Evolutionary conservation across 2,113 vertebrate species (phyloP).

Genomic region (Acinonyx jubatus): DNA sequence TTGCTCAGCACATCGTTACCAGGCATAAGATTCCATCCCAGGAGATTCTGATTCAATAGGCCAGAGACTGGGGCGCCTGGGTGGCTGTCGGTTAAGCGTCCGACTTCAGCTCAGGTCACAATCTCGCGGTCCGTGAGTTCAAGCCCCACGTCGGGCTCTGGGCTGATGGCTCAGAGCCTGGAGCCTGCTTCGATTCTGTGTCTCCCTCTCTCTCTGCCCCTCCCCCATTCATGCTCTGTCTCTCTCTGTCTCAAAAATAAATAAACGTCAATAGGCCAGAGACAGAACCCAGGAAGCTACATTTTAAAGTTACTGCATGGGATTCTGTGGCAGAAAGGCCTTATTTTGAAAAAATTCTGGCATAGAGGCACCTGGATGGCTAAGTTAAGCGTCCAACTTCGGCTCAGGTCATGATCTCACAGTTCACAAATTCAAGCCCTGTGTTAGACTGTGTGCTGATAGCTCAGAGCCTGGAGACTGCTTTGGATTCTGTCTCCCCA

Average conservation of each 20-base stretch:
- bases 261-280: background rate
- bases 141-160: too few species aligned
- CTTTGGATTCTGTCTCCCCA: background rate
- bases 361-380: background rate
- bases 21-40: background rate
- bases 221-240: too few species aligned
- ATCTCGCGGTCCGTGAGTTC: too few species aligned
- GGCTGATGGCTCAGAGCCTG: too few species aligned
- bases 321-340: background rate
- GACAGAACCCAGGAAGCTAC: background rate
- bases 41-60: background rate
- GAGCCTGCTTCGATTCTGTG: too few species aligned
- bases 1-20: background rate
- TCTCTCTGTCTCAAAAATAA: too few species aligned
- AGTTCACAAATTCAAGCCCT: too few species aligned
- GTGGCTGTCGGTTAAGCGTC: too few species aligned
- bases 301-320: background rate
- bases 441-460: background rate
- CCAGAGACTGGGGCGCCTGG: too few species aligned
- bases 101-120: too few species aligned
- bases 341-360: conserved; percentile 35
- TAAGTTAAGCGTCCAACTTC: background rate
- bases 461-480: too few species aligned
- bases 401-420: background rate
- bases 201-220: too few species aligned